Evolutionary conservation across 2,888 invertebrate genomes (phyloP).

Genomic region (Cataglyphis livida): DNA sequence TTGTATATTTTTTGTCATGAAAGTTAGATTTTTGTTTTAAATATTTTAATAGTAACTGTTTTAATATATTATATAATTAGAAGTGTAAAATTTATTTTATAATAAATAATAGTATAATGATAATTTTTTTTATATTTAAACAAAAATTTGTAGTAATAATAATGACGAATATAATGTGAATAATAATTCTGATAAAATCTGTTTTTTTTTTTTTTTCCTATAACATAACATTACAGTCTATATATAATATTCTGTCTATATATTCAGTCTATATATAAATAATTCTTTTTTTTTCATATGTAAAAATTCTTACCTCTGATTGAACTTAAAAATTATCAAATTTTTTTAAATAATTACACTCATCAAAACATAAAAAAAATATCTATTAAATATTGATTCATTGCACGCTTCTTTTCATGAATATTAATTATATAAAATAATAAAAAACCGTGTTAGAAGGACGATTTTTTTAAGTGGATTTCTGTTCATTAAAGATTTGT

Average conservation of each 20-base stretch:
- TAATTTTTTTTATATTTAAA: not conserved
- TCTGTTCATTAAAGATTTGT: not conserved
- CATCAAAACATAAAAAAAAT: not conserved
- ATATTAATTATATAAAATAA: not conserved
- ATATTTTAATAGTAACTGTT: not conserved
- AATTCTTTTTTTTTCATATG: not conserved
- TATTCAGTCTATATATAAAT: not conserved
- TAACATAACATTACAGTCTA: constrained; percentile 2
- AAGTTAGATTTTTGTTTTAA: not conserved
- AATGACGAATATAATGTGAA: not conserved
- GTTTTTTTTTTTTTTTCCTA: not conserved
- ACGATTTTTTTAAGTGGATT: not conserved
- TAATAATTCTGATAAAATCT: not conserved
- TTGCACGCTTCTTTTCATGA: not conserved
- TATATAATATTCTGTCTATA: not conserved
- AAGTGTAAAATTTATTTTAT: not conserved
- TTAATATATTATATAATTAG: not conserved
- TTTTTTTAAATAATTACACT: not conserved
- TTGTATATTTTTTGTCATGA: not conserved
- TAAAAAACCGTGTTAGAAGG: not conserved
- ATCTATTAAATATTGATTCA: not conserved
- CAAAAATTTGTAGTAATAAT: not conserved
- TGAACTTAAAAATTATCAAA: not conserved
- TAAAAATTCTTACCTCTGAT: not conserved
- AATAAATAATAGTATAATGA: not conserved